Evolutionary conservation across 2,888 invertebrate species (phyloP).

Genomic region (Mallateleia sp.): DNA sequence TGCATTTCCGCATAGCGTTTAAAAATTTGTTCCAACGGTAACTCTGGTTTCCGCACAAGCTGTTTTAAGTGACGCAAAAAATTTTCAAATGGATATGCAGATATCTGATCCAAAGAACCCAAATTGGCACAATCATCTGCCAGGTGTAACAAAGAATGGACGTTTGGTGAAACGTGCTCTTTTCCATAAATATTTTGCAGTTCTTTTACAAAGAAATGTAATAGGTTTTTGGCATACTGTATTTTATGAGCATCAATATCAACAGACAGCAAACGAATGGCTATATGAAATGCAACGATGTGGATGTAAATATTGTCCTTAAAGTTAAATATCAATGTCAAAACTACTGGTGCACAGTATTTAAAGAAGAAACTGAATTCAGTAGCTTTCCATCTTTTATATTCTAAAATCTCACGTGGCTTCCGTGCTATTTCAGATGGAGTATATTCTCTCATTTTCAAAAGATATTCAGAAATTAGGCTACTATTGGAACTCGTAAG

Average conservation of each 20-base stretch:
- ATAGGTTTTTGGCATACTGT: neutral
- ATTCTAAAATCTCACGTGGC: neutral
- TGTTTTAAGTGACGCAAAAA: conserved; percentile 1
- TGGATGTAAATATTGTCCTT: conserved; percentile 32
- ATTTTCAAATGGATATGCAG: conserved; percentile 4
- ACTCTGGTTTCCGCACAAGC: neutral
- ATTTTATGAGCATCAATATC: neutral
- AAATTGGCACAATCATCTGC: neutral
- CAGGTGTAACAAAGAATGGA: neutral
- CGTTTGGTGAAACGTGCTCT: neutral
- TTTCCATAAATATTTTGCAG: neutral
- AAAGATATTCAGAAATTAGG: conserved; percentile 7
- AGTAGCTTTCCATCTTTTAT: conserved; percentile 48
- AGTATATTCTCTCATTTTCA: neutral
- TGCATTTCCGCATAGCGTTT: neutral
- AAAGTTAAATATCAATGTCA: neutral
- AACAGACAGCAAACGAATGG: conserved; percentile 31
- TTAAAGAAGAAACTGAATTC: conserved; percentile 43
- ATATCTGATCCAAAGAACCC: neutral
- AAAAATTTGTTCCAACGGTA: neutral
- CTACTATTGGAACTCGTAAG: neutral
- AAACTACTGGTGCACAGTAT: conserved; percentile 32
- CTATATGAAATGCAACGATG: conserved; percentile 3
- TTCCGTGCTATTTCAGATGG: conserved; percentile 48
- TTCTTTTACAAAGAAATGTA: neutral